A percentile compares a stretch with the other conserved stretches of the same genome.
Evolutionary conservation across 1,140 invertebrate species (phyloP).

Genomic region (Lordiphosa mommai): DNA sequence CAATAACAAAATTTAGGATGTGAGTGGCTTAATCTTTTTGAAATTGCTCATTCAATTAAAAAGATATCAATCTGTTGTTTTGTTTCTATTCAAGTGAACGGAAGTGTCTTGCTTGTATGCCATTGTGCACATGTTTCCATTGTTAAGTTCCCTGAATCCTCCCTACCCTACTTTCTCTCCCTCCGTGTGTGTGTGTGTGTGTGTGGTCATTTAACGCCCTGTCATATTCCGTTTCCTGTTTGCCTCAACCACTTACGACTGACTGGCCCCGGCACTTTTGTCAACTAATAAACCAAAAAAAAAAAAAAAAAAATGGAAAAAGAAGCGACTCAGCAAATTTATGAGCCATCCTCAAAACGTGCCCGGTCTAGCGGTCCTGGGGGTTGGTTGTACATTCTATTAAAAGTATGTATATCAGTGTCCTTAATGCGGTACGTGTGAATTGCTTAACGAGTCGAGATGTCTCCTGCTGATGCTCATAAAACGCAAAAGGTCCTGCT

Average conservation of each 20-base stretch:
- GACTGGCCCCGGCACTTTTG: constrained; percentile 33
- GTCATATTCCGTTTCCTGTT: constrained; percentile 44
- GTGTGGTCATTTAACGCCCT: constrained; percentile 47
- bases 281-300: constrained; percentile 45
- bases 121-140: constrained; percentile 2
- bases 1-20: no score
- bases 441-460: constrained; percentile 39
- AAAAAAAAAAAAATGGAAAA: constrained; percentile 31
- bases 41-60: constrained; percentile 12
- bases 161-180: not conserved
- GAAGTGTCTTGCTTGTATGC: not conserved
- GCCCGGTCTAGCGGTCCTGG: constrained; percentile 15
- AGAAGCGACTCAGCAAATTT: constrained; percentile 47
- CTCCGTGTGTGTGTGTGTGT: not conserved
- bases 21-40: not conserved
- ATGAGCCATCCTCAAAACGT: constrained; percentile 43
- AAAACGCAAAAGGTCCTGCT: constrained; percentile 63
- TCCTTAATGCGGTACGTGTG: constrained; percentile 63
- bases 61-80: constrained; percentile 18
- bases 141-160: not conserved
- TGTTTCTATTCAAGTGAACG: constrained; percentile 7
- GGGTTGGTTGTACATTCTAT: constrained; percentile 30
- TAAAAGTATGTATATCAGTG: constrained; percentile 59
- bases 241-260: constrained; percentile 42
- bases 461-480: constrained; percentile 49